These are phyloP conservation scores for Xiphophorus birchmanni DNA, from an alignment of 2,797 vertebrate genomes.

Conservation along the genomic window DNA sequence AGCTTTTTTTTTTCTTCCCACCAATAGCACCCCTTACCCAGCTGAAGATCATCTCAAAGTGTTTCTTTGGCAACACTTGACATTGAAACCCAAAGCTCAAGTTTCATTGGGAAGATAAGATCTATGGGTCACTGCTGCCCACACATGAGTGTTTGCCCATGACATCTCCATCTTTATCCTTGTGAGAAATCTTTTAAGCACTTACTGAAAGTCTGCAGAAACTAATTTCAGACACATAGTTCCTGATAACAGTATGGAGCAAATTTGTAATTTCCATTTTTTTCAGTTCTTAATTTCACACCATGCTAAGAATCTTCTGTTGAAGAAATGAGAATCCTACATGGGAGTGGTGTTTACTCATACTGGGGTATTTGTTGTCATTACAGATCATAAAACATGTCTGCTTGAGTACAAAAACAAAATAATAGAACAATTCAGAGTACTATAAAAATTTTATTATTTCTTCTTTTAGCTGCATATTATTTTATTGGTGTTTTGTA, in stretches of 20 bases:
- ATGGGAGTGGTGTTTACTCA: neutral
- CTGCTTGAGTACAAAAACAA: neutral
- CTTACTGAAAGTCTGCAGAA: slow-evolving; percentile 16
- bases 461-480: neutral
- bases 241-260: neutral
- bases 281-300: neutral
- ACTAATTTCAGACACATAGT: slow-evolving; percentile 17
- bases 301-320: neutral
- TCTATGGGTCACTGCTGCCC: neutral
- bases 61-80: neutral
- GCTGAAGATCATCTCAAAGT: neutral
- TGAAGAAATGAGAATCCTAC: neutral
- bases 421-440: neutral
- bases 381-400: neutral
- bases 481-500: neutral
- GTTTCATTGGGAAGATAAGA: slow-evolving; percentile 2
- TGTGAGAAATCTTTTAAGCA: neutral
- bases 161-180: slow-evolving; percentile 7
- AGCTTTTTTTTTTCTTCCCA: neutral
- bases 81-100: neutral
- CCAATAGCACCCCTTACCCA: neutral
- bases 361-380: neutral
- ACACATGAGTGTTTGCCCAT: neutral
- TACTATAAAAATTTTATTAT: neutral
- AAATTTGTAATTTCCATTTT: neutral